Evolutionary conservation across 2,113 vertebrate species (phyloP), one percentile per base, ranked within the genome.

Genomic region (Cryptomyrus ogoouensis): DNA sequence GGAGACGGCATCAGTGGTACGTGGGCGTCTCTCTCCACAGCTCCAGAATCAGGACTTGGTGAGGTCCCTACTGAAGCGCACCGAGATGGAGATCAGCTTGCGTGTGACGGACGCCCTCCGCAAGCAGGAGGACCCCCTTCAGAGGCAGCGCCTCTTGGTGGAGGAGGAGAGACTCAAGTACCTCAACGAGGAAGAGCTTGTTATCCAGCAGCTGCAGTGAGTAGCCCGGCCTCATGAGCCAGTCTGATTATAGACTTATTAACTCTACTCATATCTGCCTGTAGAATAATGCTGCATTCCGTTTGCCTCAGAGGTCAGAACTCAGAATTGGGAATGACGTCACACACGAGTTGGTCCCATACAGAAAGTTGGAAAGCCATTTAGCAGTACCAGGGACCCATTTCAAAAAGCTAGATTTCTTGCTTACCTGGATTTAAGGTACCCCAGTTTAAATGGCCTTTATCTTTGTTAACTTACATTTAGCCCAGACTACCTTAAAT

Each of bases 151-250:
- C 93, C 97, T 97, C 91, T 94, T 99, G 80, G 98, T 99, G 95
- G 98, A 99, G 92, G 98, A 99, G 93, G 98, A 99, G 90, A 94
- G 98, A 92, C 97, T 99, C 44, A 98, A 97, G 80, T 99, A 99
- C 94, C 97, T 99, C 80, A 99, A 99, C 86, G 97, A 99, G 93
- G 98, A 99, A 95, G 98, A 99, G 93, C 96, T 99, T 27, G 97
- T 99, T 89, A 98, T 97, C 85, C 98, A 99, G 93, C 97, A 99
- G 94, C 96, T 99, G 91, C 98, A 99, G 98, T 99, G 95, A 97
- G 98, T 94, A 53, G 31, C 86, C n/a, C 5, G 7, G 13, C 49
- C 85, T 53, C 83, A 10, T 35, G n/a, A 49, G 21, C 9, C 85
- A 21, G 31, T 7, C 19, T n/a, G 3, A 5, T 31, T 27, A 12